Conservation (phyloP, 2,888 invertebrate species). For the Odiellus spinosus region DNA sequence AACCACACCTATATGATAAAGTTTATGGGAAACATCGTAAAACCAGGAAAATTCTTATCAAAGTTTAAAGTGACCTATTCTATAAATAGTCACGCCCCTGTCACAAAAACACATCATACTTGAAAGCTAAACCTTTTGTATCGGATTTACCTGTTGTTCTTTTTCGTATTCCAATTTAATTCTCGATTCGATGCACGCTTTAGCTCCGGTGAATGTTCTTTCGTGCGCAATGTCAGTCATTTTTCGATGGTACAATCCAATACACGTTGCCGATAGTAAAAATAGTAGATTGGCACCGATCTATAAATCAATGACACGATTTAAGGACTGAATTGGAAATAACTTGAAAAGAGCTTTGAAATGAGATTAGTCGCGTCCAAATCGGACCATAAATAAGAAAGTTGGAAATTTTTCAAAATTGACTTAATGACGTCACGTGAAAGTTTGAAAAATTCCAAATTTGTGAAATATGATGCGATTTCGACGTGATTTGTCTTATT, state of each 20-base stretch:
- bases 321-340: background rate
- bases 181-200: constrained; percentile 75
- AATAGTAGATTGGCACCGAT: constrained; percentile 58
- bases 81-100: too few relatives aligned
- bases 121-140: background rate
- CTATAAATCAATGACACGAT: constrained; percentile 36
- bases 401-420: background rate
- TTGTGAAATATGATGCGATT: background rate
- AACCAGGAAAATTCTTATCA: too few relatives aligned
- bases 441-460: background rate
- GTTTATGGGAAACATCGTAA: too few relatives aligned
- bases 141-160: constrained; percentile 51
- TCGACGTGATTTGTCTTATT: too few relatives aligned
- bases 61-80: too few relatives aligned
- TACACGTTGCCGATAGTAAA: constrained; percentile 56
- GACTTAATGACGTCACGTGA: background rate
- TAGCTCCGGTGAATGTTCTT: constrained; percentile 73
- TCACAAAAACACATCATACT: too few relatives aligned
- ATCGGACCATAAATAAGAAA: background rate
- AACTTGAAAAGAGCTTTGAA: background rate
- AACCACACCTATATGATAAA: too few relatives aligned
- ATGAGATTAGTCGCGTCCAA: background rate
- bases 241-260: constrained; percentile 73
- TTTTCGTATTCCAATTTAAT: constrained; percentile 82
- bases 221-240: constrained; percentile 73